phyloP scores from a whole-genome alignment of 2,888 invertebrate species.

The Oxycera nigricornis region DNA sequence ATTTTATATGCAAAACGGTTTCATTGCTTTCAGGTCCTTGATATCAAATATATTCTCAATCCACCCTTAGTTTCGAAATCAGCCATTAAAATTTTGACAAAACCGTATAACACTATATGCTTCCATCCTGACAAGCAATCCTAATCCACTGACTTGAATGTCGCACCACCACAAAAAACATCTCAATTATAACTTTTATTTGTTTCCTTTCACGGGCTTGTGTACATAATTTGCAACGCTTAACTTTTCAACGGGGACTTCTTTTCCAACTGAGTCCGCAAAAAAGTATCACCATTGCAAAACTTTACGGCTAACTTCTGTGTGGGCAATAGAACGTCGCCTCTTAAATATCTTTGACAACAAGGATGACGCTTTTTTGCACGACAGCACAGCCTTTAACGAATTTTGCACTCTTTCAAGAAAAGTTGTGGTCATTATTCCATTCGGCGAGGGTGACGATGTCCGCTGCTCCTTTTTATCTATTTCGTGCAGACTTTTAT shows the following conservation, averaged over 20 bases:
- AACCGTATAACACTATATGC: no score
- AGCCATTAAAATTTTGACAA: no score
- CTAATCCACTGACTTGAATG: no score
- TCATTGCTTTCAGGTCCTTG: no score
- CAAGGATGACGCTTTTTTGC: neutral
- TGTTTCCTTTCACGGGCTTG: neutral
- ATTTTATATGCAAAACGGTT: no score
- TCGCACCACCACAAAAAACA: no score
- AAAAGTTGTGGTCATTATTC: slow-evolving; percentile 20
- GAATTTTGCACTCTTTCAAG: no score
- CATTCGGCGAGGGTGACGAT: slow-evolving; percentile 12
- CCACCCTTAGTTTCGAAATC: no score
- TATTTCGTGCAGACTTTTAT: neutral
- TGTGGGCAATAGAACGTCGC: neutral
- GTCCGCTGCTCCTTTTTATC: neutral
- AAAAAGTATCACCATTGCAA: neutral
- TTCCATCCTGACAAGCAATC: no score
- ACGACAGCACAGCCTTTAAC: neutral
- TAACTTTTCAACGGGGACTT: neutral
- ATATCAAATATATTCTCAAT: no score
- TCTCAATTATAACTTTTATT: neutral
- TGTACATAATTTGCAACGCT: slow-evolving; percentile 4
- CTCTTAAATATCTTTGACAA: slow-evolving; percentile 12
- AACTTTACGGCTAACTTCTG: neutral
- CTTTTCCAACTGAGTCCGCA: neutral